Evolutionary conservation across 2,888 invertebrate species (phyloP).

Genomic region (Iphiclides podalirius): DNA sequence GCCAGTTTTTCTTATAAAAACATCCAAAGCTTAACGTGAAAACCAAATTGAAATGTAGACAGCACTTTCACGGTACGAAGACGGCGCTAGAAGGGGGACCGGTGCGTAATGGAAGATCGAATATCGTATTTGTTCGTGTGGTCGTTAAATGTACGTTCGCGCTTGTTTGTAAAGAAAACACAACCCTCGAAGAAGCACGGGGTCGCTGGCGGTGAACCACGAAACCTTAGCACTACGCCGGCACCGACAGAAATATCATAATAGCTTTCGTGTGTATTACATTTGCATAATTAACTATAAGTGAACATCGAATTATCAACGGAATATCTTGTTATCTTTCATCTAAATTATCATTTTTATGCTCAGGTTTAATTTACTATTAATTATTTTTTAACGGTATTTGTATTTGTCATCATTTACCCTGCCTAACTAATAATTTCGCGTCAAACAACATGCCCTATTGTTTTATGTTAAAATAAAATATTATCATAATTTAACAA

Average conservation of each 20-base stretch:
- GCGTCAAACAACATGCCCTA: no score
- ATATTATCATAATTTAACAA: no score
- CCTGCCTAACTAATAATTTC: slow-evolving; percentile 29
- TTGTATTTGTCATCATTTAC: neutral
- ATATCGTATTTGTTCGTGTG: slow-evolving; percentile 79
- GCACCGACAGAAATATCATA: slow-evolving; percentile 46
- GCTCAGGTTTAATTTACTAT: neutral
- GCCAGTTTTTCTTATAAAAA: no score
- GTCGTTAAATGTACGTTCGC: slow-evolving; percentile 77
- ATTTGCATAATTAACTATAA: slow-evolving; percentile 11
- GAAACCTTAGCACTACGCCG: slow-evolving; percentile 46
- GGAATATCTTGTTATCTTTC: neutral
- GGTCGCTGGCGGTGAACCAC: slow-evolving; percentile 35
- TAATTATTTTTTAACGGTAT: neutral
- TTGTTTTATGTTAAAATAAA: no score
- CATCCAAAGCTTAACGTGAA: no score
- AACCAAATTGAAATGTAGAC: slow-evolving; percentile 57
- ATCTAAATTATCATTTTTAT: neutral
- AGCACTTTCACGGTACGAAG: slow-evolving; percentile 54
- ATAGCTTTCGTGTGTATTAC: slow-evolving; percentile 36
- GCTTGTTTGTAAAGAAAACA: slow-evolving; percentile 78
- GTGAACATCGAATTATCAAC: neutral
- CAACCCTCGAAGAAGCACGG: slow-evolving; percentile 61
- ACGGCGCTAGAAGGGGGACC: slow-evolving; percentile 50
- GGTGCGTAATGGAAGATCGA: slow-evolving; percentile 78